phyloP scores from a whole-genome alignment of 1,140 invertebrate species.

The Saccostrea cuccullata region DNA sequence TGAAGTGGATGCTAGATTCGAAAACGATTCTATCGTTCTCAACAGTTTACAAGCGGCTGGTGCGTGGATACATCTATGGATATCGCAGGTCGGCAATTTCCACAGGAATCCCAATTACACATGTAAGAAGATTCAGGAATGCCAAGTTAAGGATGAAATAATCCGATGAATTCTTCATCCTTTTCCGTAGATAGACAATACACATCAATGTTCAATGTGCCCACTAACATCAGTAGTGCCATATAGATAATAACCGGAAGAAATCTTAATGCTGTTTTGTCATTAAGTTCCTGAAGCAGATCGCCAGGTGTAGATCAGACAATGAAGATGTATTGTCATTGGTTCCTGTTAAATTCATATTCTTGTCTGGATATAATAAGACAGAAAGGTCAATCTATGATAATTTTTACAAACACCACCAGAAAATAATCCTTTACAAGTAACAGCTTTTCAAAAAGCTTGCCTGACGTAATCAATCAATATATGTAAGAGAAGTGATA shows the following conservation, averaged over 20 bases:
- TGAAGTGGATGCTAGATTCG: conserved; percentile 70
- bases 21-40: conserved; percentile 67
- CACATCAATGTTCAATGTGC: conserved; percentile 70
- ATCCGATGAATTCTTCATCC: conserved; percentile 66
- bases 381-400: no score
- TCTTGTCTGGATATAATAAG: no score
- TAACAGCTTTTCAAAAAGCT: no score
- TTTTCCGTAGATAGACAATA: conserved; percentile 67
- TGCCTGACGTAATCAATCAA: no score
- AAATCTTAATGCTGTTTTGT: conserved; percentile 67
- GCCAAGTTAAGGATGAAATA: conserved; percentile 73
- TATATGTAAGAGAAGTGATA: no score
- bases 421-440: no score
- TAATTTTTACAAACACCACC: no score
- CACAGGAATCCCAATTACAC: conserved; percentile 71
- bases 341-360: no score
- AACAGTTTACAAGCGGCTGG: conserved; percentile 71
- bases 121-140: conserved; percentile 70
- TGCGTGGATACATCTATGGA: conserved; percentile 72
- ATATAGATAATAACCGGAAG: conserved; percentile 73
- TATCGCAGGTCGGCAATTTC: conserved; percentile 72
- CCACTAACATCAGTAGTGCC: conserved; percentile 65
- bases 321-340: no score
- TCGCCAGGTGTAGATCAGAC: no score
- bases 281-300: conserved; percentile 59